These are phyloP conservation scores for Yponomeuta cagnagella DNA, from an alignment of 2,888 invertebrate genomes.

Conservation along the genomic window DNA sequence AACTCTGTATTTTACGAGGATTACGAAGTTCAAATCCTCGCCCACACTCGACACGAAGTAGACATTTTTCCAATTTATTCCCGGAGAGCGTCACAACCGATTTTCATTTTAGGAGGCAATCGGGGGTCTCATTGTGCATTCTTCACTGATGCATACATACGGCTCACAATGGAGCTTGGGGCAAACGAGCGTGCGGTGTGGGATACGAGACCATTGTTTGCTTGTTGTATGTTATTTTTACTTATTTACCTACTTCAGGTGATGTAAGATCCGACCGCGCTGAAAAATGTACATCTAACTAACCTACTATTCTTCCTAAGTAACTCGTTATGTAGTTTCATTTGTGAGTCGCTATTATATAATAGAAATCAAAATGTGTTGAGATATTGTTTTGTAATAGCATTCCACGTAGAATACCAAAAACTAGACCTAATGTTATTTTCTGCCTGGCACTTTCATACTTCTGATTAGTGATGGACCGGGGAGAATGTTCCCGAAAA, in stretches of 20 bases:
- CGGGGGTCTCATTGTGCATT: not conserved
- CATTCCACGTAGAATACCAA: no score
- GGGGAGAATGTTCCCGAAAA: no score
- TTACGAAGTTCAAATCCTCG: not conserved
- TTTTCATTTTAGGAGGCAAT: not conserved
- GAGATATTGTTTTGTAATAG: no score
- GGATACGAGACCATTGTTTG: not conserved
- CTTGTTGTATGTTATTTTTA: not conserved
- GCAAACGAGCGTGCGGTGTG: not conserved
- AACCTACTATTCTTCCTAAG: no score
- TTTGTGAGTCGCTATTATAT: no score
- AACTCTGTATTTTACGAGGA: not conserved
- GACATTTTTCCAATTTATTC: not conserved
- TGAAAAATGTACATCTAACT: no score
- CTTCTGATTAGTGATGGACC: no score
- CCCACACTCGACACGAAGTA: not conserved
- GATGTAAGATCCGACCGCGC: no score
- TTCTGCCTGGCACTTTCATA: no score
- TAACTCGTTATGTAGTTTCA: no score
- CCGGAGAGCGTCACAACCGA: not conserved
- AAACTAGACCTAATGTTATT: no score
- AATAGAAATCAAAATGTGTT: no score
- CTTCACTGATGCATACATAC: not conserved
- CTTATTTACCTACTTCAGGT: not conserved
- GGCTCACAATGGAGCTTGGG: not conserved